phyloP scores from a whole-genome alignment of 2,888 invertebrate species.

The Ophonus ardosiacus region DNA sequence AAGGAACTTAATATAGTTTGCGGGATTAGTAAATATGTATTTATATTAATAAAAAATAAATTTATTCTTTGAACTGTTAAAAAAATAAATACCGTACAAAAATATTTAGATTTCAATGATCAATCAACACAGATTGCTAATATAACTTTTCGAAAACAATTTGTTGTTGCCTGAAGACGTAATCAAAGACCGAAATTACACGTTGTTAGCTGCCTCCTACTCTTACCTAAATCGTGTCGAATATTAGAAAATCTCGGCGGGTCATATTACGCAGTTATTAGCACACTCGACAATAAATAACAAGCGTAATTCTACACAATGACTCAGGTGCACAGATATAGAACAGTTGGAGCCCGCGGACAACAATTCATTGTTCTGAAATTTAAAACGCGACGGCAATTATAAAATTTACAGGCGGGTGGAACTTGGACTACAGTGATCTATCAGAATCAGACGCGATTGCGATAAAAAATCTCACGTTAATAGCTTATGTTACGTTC shows the following conservation, averaged over 20 bases:
- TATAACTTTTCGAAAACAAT: slow-evolving; percentile 2
- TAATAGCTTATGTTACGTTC: slow-evolving; percentile 34
- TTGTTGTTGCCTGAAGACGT: background rate
- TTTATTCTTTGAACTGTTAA: background rate
- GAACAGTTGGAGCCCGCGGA: slow-evolving; percentile 51
- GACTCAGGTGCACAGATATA: slow-evolving; percentile 61
- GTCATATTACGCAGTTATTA: slow-evolving; percentile 45
- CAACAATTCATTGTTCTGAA: slow-evolving; percentile 61
- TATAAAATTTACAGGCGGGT: slow-evolving; percentile 58
- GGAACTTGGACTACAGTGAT: slow-evolving; percentile 46
- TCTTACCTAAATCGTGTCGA: slow-evolving; percentile 21
- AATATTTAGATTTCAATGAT: slow-evolving; percentile 8
- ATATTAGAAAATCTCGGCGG: slow-evolving; percentile 24
- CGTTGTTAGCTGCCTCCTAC: slow-evolving; percentile 5
- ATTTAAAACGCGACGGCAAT: slow-evolving; percentile 61
- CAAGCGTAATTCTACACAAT: slow-evolving; percentile 39
- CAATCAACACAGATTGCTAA: background rate
- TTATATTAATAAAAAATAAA: too few species aligned
- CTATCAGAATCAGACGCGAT: slow-evolving; percentile 56
- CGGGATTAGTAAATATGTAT: background rate
- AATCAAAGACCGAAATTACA: background rate
- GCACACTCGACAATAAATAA: slow-evolving; percentile 37
- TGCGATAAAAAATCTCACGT: slow-evolving; percentile 43
- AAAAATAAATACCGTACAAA: background rate
- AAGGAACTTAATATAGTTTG: too few species aligned